These are phyloP conservation scores for Apotomis capreana DNA, from an alignment of 2,888 invertebrate genomes.

Conservation along the genomic window DNA sequence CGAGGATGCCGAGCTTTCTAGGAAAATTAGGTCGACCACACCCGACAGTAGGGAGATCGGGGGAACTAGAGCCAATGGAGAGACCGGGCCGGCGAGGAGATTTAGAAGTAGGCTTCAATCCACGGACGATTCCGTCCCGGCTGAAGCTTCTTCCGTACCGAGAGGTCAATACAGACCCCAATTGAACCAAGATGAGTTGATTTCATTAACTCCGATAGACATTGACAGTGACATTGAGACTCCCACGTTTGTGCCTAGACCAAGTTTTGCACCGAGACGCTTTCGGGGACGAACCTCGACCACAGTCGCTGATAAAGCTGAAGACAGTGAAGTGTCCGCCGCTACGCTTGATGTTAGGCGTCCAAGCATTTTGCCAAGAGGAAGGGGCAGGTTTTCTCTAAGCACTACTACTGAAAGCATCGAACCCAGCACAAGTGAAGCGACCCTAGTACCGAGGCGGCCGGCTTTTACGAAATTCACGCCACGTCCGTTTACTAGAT, in stretches of 20 bases:
- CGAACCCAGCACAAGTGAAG: conserved; percentile 52
- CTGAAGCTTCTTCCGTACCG: conserved; percentile 68
- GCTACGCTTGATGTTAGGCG: conserved; percentile 70
- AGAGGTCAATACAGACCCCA: conserved; percentile 68
- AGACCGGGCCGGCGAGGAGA: conserved; percentile 53
- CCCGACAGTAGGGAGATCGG: conserved; percentile 75
- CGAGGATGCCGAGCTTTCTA: conserved; percentile 57
- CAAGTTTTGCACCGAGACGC: conserved; percentile 49
- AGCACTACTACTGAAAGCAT: conserved; percentile 61
- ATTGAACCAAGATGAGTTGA: conserved; percentile 75
- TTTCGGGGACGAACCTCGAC: conserved; percentile 57
- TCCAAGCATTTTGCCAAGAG: conserved; percentile 65
- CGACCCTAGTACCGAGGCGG: conserved; percentile 57
- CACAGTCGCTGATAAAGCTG: conserved; percentile 57
- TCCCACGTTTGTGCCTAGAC: conserved; percentile 59
- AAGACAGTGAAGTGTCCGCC: conserved; percentile 74
- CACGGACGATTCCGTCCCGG: conserved; percentile 67
- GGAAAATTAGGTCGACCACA: conserved; percentile 78
- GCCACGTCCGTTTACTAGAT: conserved; percentile 72
- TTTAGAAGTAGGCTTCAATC: conserved; percentile 62
- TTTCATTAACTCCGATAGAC: conserved; percentile 82
- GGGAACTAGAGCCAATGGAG: conserved; percentile 49
- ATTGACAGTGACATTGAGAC: conserved; percentile 66
- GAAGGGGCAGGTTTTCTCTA: conserved; percentile 65
- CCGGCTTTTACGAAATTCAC: conserved; percentile 73